Evolutionary conservation across 2,888 invertebrate species (phyloP).

Genomic region (Hesperia comma): DNA sequence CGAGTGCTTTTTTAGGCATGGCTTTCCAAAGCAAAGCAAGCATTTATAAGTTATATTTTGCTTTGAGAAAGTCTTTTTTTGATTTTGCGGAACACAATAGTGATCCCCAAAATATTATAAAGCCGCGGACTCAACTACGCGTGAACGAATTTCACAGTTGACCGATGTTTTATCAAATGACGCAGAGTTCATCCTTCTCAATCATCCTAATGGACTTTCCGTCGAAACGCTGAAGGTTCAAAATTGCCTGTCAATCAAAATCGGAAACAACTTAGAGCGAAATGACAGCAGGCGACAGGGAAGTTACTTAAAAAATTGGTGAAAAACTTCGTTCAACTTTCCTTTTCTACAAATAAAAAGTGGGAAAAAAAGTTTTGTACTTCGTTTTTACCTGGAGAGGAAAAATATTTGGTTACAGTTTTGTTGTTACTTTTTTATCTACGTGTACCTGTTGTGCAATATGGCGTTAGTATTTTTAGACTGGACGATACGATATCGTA

Average conservation of each 20-base stretch:
- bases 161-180: conserved; percentile 31
- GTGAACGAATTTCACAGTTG: conserved; percentile 35
- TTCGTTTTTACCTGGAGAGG: not conserved
- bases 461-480: not conserved
- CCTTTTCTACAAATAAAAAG: conserved; percentile 11
- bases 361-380: conserved; percentile 15
- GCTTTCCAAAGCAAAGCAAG: too few relatives aligned
- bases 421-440: not conserved
- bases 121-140: conserved; percentile 14
- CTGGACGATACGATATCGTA: too few relatives aligned
- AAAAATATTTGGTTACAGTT: not conserved
- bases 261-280: conserved; percentile 17
- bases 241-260: conserved; percentile 35
- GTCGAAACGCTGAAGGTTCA: conserved; percentile 18
- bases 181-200: conserved; percentile 30
- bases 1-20: too few relatives aligned
- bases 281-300: conserved; percentile 26
- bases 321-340: conserved; percentile 7
- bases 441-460: not conserved
- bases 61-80: not conserved
- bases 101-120: conserved; percentile 23
- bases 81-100: not conserved
- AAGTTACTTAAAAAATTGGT: conserved; percentile 29
- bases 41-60: too few relatives aligned
- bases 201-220: conserved; percentile 29